Conservation (phyloP, 2,888 invertebrate species). For the Acanthococcus lagerstroemiae region DNA sequence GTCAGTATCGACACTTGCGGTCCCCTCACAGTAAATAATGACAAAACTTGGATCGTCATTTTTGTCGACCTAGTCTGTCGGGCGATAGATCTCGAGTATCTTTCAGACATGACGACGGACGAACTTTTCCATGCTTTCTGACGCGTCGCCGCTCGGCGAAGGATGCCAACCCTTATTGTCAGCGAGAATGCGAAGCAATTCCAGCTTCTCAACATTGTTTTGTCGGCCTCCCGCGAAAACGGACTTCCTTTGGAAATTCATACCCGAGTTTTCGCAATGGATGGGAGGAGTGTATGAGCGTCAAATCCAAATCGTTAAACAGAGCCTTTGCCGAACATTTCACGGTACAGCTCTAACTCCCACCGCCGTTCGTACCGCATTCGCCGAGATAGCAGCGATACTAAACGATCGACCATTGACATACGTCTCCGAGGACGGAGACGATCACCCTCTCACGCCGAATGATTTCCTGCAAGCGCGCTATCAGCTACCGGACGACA, state of each 20-base stretch:
- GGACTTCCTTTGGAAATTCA: not conserved
- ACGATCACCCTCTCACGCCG: not conserved
- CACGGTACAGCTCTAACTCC: not conserved
- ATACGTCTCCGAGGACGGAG: not conserved
- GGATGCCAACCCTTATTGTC: not conserved
- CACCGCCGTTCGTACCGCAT: not conserved
- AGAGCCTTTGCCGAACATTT: not conserved
- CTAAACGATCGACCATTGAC: not conserved
- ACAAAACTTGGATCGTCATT: not conserved
- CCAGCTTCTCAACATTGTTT: not conserved
- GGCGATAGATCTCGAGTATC: not conserved
- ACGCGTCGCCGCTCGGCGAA: not conserved
- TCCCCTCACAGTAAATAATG: not conserved
- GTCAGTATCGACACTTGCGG: not conserved
- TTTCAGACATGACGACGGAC: not conserved
- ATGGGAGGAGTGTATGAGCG: not conserved
- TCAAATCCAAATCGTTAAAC: not conserved
- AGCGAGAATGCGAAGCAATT: not conserved
- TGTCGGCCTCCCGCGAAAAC: not conserved
- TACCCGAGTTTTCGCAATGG: not conserved
- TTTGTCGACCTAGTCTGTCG: not conserved
- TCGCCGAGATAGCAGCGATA: not conserved
- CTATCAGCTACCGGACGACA: not conserved
- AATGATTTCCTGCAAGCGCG: not conserved
- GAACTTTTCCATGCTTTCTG: not conserved